Conservation (phyloP, 2,113 vertebrate genomes). For the Barbus barbus region DNA sequence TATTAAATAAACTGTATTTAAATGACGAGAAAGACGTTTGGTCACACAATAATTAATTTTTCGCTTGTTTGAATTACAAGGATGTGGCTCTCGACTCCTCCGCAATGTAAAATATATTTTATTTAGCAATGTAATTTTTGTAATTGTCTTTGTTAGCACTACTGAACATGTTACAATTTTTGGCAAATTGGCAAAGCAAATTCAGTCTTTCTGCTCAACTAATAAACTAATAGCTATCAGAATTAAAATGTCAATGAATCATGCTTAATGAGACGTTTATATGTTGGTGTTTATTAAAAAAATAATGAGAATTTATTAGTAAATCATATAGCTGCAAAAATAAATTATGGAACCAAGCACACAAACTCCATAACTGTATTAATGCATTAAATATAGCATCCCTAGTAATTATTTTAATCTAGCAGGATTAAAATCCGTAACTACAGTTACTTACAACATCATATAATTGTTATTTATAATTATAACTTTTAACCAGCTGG, state of each 20-base stretch:
- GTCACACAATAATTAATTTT: conserved; percentile 2
- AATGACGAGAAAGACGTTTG: background rate
- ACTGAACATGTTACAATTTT: background rate
- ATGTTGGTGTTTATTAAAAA: background rate
- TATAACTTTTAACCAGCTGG: background rate
- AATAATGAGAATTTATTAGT: background rate
- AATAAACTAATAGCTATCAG: background rate
- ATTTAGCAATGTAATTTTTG: background rate
- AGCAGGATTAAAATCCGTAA: background rate
- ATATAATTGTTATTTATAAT: background rate
- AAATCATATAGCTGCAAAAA: background rate
- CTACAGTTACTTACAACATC: background rate
- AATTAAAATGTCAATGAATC: background rate
- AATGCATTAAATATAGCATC: background rate
- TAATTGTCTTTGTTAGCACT: background rate
- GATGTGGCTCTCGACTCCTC: conserved; percentile 5
- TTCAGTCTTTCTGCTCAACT: background rate
- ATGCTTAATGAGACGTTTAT: background rate
- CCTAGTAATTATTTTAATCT: background rate
- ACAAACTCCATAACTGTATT: background rate
- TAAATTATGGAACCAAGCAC: background rate
- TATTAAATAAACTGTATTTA: background rate
- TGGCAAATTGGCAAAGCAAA: background rate
- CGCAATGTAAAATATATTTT: background rate
- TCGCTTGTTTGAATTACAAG: background rate